Conservation (phyloP, 2,797 vertebrate genomes). For the Gymnothorax javanicus region DNA sequence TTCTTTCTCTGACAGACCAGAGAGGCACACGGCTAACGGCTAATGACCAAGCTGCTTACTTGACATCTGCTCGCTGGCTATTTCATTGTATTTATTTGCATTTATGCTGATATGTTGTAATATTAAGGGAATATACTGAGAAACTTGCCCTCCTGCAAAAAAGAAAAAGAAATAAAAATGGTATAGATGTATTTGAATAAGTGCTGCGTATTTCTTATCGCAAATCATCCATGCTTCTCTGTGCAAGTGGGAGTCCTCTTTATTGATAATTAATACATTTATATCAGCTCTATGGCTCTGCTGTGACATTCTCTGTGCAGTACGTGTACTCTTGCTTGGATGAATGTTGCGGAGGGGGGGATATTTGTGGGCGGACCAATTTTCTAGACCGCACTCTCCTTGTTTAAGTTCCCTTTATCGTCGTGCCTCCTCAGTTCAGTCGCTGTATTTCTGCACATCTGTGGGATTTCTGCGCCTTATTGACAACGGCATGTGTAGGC, state of each 20-base stretch:
- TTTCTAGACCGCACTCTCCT: conserved; percentile 79
- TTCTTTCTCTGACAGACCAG: conserved; percentile 40
- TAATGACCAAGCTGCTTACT: conserved; percentile 46
- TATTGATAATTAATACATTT: neutral
- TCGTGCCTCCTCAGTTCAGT: conserved; percentile 89
- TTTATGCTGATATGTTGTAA: neutral
- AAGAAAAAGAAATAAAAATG: neutral
- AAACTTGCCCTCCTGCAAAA: no score
- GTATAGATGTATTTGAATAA: neutral
- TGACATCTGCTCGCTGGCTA: conserved; percentile 38
- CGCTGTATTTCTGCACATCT: conserved; percentile 96
- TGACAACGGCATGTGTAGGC: conserved; percentile 97
- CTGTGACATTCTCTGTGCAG: neutral
- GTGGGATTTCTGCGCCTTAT: conserved; percentile 96
- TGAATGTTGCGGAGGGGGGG: conserved; percentile 47
- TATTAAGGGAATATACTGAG: neutral
- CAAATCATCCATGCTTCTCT: neutral
- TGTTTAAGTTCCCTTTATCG: conserved; percentile 88
- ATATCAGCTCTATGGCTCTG: neutral
- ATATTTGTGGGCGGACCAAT: conserved; percentile 75
- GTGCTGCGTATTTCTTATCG: neutral
- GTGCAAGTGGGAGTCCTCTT: neutral
- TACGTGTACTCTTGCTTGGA: neutral
- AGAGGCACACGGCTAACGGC: conserved; percentile 41
- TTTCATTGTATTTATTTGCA: conserved; percentile 21